Percentiles rank a stretch among this genome's conserved stretches.
phyloP scores from a whole-genome alignment of 2,888 invertebrate genomes.

The Saturnia japonica region DNA sequence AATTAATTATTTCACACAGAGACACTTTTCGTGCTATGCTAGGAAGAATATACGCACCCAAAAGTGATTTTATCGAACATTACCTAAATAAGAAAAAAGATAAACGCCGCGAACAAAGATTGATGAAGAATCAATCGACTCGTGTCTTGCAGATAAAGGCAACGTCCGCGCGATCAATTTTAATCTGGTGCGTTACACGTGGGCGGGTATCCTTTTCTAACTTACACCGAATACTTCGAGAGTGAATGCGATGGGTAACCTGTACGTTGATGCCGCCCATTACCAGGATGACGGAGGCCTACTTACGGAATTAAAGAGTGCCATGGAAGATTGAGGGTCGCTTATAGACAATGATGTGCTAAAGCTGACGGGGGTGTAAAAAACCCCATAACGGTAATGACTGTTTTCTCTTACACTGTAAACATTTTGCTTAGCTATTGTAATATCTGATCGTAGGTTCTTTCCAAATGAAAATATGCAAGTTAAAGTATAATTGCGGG shows the following conservation, averaged over 20 bases:
- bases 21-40: no score
- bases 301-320: conserved; percentile 79
- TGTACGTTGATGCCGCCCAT: conserved; percentile 65
- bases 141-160: conserved; percentile 71
- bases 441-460: not conserved
- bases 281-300: conserved; percentile 66
- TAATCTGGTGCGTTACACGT: conserved; percentile 73
- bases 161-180: conserved; percentile 78
- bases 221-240: conserved; percentile 23
- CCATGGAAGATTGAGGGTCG: conserved; percentile 59
- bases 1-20: no score
- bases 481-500: not conserved
- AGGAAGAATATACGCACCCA: not conserved
- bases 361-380: conserved; percentile 58
- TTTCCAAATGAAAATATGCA: not conserved
- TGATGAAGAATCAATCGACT: conserved; percentile 79
- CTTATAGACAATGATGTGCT: conserved; percentile 79
- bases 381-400: conserved; percentile 6
- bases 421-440: not conserved
- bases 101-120: conserved; percentile 76
- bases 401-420: not conserved
- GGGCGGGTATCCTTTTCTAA: conserved; percentile 43
- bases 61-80: conserved; percentile 3
- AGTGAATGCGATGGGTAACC: conserved; percentile 47
- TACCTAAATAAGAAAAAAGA: conserved; percentile 51